Base-by-base conservation (phyloP, 2,888 invertebrate genomes). In the Acanthacorydalis orientalis region DNA sequence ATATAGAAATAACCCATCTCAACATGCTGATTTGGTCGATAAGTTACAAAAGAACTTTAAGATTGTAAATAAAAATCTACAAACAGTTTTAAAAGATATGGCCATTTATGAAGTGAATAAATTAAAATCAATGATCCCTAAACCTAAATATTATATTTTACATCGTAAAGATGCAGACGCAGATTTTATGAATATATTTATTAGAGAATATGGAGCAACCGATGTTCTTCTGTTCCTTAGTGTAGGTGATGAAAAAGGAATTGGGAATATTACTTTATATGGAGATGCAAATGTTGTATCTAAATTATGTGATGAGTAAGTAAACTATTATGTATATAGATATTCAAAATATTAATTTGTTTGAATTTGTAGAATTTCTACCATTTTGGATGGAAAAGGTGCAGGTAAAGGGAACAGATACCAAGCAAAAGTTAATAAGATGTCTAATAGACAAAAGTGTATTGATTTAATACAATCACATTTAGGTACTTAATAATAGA, bases 101-200 rank as follows among this genome's bases (percentile, higher is more conserved):
- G 86, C 85, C 1, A 65, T 69, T n/a, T 60, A 68, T n/a, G 83
- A 85, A 62, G 76, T 77, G 0, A 68, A 75, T 3, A 75, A 72
- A 57, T 67, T 84, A 34, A 76, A 73, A 57, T 59, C 55, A 12
- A 50, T 58, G 1, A 52, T 59, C 1, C 69, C 73, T 0, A 60
- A 64, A 47, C 78, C 78, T 0, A 73, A 72, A 56, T 80, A 70
- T 56, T 65, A 73, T 50, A 68, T 68, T 32, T 60, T 80, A 57
- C 77, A 74, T 56, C 75, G 80, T 52, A 82, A 80, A 55, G 87
- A 86, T 58, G 86, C 81, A 0, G 87, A 86, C 53, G 72, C 76
- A 7, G 86, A 87, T 56, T 89, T 84, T 57, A 79, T 84, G 59
- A 75, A 77, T 52, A 70, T 71, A 16, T 70, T 89, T 49, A 68